Evolutionary conservation across 2,113 vertebrate species (phyloP), one percentile per base, ranked within the genome.

Genomic region (Hydrolagus affinis): DNA sequence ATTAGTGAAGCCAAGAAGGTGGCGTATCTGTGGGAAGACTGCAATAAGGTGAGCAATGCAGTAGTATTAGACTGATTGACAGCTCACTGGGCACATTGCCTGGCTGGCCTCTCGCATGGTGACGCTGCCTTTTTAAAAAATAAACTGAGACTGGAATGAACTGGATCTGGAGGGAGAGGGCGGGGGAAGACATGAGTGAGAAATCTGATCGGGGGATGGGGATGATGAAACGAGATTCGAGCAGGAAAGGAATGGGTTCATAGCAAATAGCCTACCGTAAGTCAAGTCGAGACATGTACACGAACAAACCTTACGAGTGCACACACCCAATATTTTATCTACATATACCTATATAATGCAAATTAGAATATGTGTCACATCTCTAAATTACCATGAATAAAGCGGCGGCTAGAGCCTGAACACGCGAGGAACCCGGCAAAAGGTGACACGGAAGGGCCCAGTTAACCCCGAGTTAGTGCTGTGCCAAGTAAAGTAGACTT

Each of bases 371-470:
- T 44, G 8, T 32, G 44, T 19, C 14, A 44, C 4, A 17, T 44
- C 44, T 17, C 71, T 73, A 3, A 28, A 60, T 19, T n/a, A n/a
- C n/a, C 14, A 11, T 6, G 14, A n/a, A n/a, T 7, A 15, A 72
- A 32, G 73, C 21, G 8, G n/a, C 2, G 19, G 56, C 9, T 57
- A 15, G 4, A 25, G n/a, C n/a, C n/a, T 4, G 9, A 28, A 64
- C 76, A 80, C 76, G 59, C 14, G 57, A 77, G 4, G 59, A 62
- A 57, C 23, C 76, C 59, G 76, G 57, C 76, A 80, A 80, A 80
- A 62, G 17, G 2, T 60, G 70, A 23, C 23, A 72, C 23, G 23
- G n/a, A 25, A 25, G 0, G 44, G 44, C 25, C 70, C 25, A 72
- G 14, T 30, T 7, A 72, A 44, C 44, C 44, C 44, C 44, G 44